phyloP scores from a whole-genome alignment of 2,113 vertebrate species.

The Abramis brama region DNA sequence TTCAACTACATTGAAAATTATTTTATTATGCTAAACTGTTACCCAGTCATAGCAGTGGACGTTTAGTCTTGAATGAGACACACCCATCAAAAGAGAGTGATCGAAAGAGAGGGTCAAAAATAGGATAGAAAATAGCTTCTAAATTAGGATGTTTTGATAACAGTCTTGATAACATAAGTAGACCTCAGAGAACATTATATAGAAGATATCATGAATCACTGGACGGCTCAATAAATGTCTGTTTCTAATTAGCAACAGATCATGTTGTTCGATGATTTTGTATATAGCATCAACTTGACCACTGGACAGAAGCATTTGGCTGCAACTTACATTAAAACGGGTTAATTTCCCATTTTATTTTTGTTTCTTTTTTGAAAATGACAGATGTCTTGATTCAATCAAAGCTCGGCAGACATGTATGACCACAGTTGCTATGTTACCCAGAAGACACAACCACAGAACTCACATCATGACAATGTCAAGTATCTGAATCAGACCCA shows the following conservation, averaged over 20 bases:
- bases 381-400: not conserved
- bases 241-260: slow-evolving; percentile 2
- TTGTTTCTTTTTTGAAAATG: slow-evolving; percentile 14
- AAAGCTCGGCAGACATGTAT: not conserved
- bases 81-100: too few relatives aligned
- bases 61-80: too few relatives aligned
- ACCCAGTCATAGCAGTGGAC: too few relatives aligned
- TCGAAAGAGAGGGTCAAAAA: too few relatives aligned
- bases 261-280: not conserved
- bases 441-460: slow-evolving; percentile 4
- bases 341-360: not conserved
- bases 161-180: too few relatives aligned
- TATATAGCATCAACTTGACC: slow-evolving; percentile 6
- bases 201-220: not conserved
- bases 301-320: slow-evolving; percentile 1
- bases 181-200: too few relatives aligned
- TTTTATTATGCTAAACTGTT: too few relatives aligned
- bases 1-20: too few relatives aligned
- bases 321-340: not conserved
- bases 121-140: too few relatives aligned
- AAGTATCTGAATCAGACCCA: slow-evolving; percentile 45
- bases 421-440: slow-evolving; percentile 28
- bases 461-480: slow-evolving; percentile 18
- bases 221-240: not conserved
- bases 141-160: too few relatives aligned